Percentiles rank a stretch among this genome's conserved stretches.
These are phyloP conservation scores for Synergus laeviventris DNA, from an alignment of 2,888 invertebrate genomes.

Conservation along the genomic window DNA sequence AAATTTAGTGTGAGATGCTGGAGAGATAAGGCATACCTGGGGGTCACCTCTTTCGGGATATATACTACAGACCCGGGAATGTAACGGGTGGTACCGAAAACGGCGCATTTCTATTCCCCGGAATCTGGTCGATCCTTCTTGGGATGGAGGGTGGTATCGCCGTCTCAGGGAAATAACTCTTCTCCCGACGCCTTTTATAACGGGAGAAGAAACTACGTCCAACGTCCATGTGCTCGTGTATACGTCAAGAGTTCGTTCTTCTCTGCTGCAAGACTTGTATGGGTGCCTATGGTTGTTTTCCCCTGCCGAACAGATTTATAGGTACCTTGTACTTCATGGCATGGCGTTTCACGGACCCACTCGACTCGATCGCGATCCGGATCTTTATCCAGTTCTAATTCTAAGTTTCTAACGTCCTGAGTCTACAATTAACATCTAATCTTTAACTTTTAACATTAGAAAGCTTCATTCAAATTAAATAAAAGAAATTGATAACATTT, in stretches of 20 bases:
- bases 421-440: background rate
- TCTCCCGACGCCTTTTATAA: constrained; percentile 51
- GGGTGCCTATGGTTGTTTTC: constrained; percentile 48
- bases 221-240: constrained; percentile 57
- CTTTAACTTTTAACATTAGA: background rate
- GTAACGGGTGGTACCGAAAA: constrained; percentile 63
- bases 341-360: constrained; percentile 25
- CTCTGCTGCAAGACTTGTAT: constrained; percentile 5
- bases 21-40: constrained; percentile 73
- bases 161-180: constrained; percentile 65
- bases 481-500: too few relatives aligned
- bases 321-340: constrained; percentile 30
- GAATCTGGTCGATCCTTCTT: constrained; percentile 36
- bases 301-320: constrained; percentile 59
- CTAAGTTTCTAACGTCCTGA: background rate
- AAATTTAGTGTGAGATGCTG: constrained; percentile 73
- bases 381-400: constrained; percentile 6
- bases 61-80: constrained; percentile 70
- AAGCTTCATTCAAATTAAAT: background rate
- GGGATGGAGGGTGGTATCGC: constrained; percentile 37
- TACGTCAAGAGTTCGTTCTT: constrained; percentile 59
- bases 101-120: constrained; percentile 41
- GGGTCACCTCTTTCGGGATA: constrained; percentile 74
- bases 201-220: constrained; percentile 52
- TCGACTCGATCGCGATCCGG: constrained; percentile 21